These are phyloP conservation scores for Choreutis nemorana DNA, from an alignment of 2,888 invertebrate genomes.

Conservation along the genomic window DNA sequence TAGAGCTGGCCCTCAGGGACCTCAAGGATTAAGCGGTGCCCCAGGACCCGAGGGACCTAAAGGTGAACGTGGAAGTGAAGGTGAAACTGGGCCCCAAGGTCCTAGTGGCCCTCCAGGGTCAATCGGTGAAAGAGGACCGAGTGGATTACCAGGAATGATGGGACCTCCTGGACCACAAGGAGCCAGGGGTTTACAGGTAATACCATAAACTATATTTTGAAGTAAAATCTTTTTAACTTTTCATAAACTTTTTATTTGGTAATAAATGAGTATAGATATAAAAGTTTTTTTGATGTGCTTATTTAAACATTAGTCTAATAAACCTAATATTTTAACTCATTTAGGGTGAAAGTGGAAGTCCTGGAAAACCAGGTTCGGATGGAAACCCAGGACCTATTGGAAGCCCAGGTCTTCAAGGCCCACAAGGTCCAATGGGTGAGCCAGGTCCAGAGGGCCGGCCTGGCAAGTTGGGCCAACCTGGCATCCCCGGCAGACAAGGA, in stretches of 20 bases:
- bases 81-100: slow-evolving; percentile 74
- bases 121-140: slow-evolving; percentile 71
- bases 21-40: slow-evolving; percentile 74
- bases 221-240: neutral
- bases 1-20: slow-evolving; percentile 71
- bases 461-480: slow-evolving; percentile 76
- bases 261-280: too few species aligned
- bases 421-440: slow-evolving; percentile 69
- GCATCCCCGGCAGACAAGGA: slow-evolving; percentile 76
- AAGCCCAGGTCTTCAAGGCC: slow-evolving; percentile 71
- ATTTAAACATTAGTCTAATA: neutral
- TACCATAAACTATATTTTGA: neutral
- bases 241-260: neutral
- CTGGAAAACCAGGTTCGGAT: slow-evolving; percentile 77
- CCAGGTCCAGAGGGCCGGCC: slow-evolving; percentile 67
- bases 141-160: slow-evolving; percentile 69
- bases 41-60: slow-evolving; percentile 77
- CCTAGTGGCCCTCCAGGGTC: slow-evolving; percentile 74
- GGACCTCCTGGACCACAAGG: slow-evolving; percentile 74
- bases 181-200: slow-evolving; percentile 68
- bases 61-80: slow-evolving; percentile 76
- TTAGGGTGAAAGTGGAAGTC: slow-evolving; percentile 75
- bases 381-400: slow-evolving; percentile 77
- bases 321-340: neutral
- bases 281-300: too few species aligned